Base-by-base conservation (phyloP, 2,888 invertebrate genomes). In the Octonoba sinensis region DNA sequence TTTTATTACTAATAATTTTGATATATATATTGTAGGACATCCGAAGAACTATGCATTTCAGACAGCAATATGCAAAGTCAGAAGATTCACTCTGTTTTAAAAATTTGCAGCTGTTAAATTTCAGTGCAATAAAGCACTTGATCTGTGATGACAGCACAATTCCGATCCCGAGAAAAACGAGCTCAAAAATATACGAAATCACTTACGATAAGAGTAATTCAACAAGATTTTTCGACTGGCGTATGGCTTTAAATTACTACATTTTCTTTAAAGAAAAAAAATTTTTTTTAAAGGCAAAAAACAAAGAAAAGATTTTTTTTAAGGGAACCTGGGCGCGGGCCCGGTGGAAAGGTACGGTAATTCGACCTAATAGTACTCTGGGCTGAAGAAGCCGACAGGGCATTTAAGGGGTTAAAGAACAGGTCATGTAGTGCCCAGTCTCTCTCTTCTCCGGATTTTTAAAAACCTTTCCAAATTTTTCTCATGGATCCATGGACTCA, bases 221-320 rank as follows among this genome's bases (percentile, higher is more conserved):
- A 47, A 49, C 3, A 36, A 12, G 65, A 65, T 46, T 13, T 46
- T 8, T 13, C 18, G 1, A 65, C 65, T 65, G 2, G 46, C 65
- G 46, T 65, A 47, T 65, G 65, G 65, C 4, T 65, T 20, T 65
- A 44, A 46, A 27, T n/a, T n/a, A n/a, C n/a, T n/a, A n/a, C n/a
- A n/a, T n/a, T n/a, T n/a, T 2, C 3, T 3, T 27, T 6, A 27
- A 27, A 6, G 27, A 27, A 27, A 27, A 27, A 27, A 6, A 27
- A 3, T 27, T 6, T 27, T 27, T 27, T 27, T 27, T 2, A 27
- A 27, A 27, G 6, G 27, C 3, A 27, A 6, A 27, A 27, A 27
- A n/a, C n/a, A n/a, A n/a, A n/a, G n/a, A n/a, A n/a, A n/a, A n/a
- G n/a, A n/a, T n/a, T n/a, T n/a, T n/a, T n/a, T n/a, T n/a, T n/a